These are phyloP conservation scores for Sander vitreus DNA, from an alignment of 2,113 vertebrate genomes.

Conservation along the genomic window DNA sequence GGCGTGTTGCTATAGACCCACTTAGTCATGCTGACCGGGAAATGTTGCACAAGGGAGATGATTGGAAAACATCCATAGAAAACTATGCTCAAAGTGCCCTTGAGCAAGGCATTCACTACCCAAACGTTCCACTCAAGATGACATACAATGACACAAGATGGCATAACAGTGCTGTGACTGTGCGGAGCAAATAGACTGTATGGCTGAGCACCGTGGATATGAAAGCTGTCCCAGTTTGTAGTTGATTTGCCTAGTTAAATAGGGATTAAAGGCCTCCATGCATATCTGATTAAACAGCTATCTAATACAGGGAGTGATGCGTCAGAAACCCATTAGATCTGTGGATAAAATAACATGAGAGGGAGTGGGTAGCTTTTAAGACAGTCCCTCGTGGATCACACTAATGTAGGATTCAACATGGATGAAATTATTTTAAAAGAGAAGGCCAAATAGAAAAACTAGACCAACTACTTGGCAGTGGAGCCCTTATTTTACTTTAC, in stretches of 20 bases:
- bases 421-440: conserved; percentile 17
- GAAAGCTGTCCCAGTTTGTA: conserved; percentile 5
- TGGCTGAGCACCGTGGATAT: neutral
- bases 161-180: neutral
- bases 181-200: neutral
- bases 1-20: conserved; percentile 25
- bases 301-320: conserved; percentile 35
- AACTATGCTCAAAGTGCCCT: neutral
- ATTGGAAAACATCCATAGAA: conserved; percentile 32
- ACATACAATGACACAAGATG: neutral
- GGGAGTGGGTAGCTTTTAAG: conserved; percentile 17
- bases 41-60: conserved; percentile 35
- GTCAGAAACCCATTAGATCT: conserved; percentile 26
- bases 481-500: neutral
- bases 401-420: conserved; percentile 39
- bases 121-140: neutral
- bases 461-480: no score
- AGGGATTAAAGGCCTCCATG: conserved; percentile 38
- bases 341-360: conserved; percentile 44
- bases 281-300: conserved; percentile 51
- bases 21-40: conserved; percentile 42
- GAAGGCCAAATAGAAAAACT: neutral
- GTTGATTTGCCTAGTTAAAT: conserved; percentile 27
- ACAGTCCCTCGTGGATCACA: conserved; percentile 18
- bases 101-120: conserved; percentile 12